A percentile compares a stretch with the other conserved stretches of the same genome.
These are phyloP conservation scores for Drosophila neocordata DNA, from an alignment of 1,140 invertebrate species.

Conservation along the genomic window DNA sequence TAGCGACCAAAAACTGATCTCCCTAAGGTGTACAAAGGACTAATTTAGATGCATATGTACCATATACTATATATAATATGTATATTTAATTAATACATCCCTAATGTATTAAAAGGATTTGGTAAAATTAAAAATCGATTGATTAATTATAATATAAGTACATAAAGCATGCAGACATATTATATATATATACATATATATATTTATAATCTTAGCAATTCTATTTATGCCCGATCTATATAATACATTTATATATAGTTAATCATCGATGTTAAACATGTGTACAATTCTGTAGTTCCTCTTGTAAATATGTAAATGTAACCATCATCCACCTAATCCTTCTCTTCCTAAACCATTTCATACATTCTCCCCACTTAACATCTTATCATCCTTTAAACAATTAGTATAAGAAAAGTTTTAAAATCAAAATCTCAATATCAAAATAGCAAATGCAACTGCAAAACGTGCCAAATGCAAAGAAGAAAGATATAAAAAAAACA, in stretches of 20 bases:
- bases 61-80: conserved; percentile 14
- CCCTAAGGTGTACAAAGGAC: conserved; percentile 59
- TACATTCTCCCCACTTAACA: not conserved
- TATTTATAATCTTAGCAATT: not conserved
- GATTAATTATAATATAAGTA: not conserved
- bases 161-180: conserved; percentile 3
- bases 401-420: conserved; percentile 30
- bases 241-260: conserved; percentile 20
- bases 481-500: conserved; percentile 2
- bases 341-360: conserved; percentile 11
- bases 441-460: conserved; percentile 15
- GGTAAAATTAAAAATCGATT: not conserved
- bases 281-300: conserved; percentile 43
- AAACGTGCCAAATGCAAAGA: conserved; percentile 43
- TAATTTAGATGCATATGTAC: conserved; percentile 13
- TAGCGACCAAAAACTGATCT: conserved; percentile 68
- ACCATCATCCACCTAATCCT: not conserved
- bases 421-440: conserved; percentile 47
- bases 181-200: not conserved
- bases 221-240: conserved; percentile 1
- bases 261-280: conserved; percentile 28
- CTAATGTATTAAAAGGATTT: not conserved
- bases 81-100: conserved; percentile 17
- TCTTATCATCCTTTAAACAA: not conserved
- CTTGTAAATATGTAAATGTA: conserved; percentile 65